Conservation (phyloP, 2,888 invertebrate genomes). For the Onchidella celtica region DNA sequence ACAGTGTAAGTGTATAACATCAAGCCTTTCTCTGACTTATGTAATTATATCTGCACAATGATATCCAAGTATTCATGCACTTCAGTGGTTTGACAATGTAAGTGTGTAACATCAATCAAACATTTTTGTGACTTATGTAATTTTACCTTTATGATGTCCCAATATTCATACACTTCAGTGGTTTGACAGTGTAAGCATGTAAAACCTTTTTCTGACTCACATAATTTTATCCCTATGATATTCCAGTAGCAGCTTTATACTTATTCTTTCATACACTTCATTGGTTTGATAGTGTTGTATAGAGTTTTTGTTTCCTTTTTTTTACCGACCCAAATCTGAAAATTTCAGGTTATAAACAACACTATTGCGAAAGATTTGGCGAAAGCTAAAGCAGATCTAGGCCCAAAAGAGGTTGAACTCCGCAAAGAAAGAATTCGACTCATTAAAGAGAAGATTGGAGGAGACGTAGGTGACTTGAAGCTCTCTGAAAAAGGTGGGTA, state of each 20-base stretch:
- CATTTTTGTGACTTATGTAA: not conserved
- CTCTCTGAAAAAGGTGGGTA: conserved; percentile 58
- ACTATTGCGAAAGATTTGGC: conserved; percentile 82
- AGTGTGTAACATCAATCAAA: conserved; percentile 44
- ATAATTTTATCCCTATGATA: too few relatives aligned
- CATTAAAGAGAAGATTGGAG: conserved; percentile 80
- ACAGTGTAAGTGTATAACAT: conserved; percentile 76
- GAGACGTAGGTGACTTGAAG: conserved; percentile 67
- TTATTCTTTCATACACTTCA: too few relatives aligned
- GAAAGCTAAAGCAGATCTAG: conserved; percentile 79
- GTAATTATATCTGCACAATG: too few relatives aligned
- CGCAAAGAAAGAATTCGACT: conserved; percentile 81
- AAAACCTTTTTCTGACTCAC: too few relatives aligned
- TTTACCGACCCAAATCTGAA: too few relatives aligned
- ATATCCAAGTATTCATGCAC: too few relatives aligned
- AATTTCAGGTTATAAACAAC: conserved; percentile 81
- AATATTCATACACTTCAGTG: too few relatives aligned
- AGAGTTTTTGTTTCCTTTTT: too few relatives aligned
- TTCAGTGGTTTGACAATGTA: conserved; percentile 83
- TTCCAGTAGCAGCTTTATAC: too few relatives aligned
- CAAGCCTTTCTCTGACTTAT: not conserved
- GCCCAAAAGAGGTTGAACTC: conserved; percentile 79
- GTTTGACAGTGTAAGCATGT: conserved; percentile 82
- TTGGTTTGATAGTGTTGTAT: too few relatives aligned
- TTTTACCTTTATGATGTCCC: too few relatives aligned